Base-by-base conservation (phyloP, 2,113 vertebrate species). In the Nesogale talazaci region DNA sequence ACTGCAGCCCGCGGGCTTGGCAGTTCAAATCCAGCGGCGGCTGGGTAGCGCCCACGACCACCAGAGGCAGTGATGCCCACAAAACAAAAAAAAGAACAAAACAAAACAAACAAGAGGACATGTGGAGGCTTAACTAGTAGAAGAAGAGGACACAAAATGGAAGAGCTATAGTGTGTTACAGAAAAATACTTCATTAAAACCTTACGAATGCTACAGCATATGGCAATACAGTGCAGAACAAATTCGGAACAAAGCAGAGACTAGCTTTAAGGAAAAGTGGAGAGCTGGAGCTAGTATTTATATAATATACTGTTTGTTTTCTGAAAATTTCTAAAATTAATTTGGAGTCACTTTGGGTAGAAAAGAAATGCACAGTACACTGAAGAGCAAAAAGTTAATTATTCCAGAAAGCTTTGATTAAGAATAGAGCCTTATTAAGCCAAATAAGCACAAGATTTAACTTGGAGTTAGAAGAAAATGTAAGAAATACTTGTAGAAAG, bases 321-420 rank as follows among this genome's bases (percentile, higher is more conserved):
- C 1, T 82, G 8, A 52, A 15, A 81, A 9, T 85, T 57, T 76
- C n/a, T 15, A 29, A 70, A 89, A 56, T 67, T 57, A 83, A 70
- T 86, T 84, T 90, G 46, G 90, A 79, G 29, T 59, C 56, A n/a
- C 70, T 94, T 92, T 85, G 10, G 27, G 56, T 65, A 29, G 90
- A 75, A 83, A 72, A 67, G 36, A 90, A 52, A 40, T 52, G 6
- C 69, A 36, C 14, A 40, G 2, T 81, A 89, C 77, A 81, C 56
- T 85, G 7, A 75, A 86, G 90, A 63, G 16, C 12, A 34, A 69
- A 93, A 42, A 59, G 15, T 40, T 38, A 31, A 46, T 56, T 34
- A 5, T 69, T 87, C 2, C 29, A 70, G 76, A 86, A 79, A 70
- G 70, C 46, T 27, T 10, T 76, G 65, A 36, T 56, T 75, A 20